Evolutionary conservation across 2,797 vertebrate species (phyloP).

Genomic region (Dicrostonyx torquatus): DNA sequence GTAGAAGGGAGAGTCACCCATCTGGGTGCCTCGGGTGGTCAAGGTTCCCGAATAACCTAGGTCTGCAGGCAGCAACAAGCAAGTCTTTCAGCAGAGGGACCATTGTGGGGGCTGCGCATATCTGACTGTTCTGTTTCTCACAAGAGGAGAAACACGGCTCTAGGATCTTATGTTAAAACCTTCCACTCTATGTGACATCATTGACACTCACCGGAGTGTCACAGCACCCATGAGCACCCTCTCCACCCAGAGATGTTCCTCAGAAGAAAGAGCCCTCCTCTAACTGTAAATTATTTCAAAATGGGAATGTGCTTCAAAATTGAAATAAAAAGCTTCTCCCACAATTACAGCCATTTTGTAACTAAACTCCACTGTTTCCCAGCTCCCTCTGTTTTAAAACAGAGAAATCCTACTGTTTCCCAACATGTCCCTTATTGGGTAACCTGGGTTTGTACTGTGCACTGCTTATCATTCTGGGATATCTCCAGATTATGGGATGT

Average conservation of each 20-base stretch:
- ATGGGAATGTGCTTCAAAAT: slow-evolving; percentile 49
- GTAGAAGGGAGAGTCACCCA: background rate
- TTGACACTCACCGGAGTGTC: background rate
- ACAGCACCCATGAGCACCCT: background rate
- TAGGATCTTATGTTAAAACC: background rate
- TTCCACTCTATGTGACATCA: background rate
- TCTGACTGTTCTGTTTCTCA: background rate
- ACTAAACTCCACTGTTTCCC: slow-evolving; percentile 47
- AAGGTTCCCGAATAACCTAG: accelerated
- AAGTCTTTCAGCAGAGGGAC: background rate
- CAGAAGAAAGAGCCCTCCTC: background rate
- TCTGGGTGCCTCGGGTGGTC: accelerated
- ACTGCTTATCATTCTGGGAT: background rate
- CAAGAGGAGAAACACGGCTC: background rate
- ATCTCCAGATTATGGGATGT: background rate
- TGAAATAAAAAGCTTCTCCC: slow-evolving; percentile 56
- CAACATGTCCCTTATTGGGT: background rate
- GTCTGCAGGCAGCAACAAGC: background rate
- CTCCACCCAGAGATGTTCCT: background rate
- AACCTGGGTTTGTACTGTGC: background rate
- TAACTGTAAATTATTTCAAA: slow-evolving; percentile 38
- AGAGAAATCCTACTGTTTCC: slow-evolving; percentile 52
- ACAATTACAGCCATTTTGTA: slow-evolving; percentile 60
- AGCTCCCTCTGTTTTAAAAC: slow-evolving; percentile 67
- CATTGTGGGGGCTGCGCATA: background rate